Evolutionary conservation across 2,888 invertebrate species (phyloP).

Genomic region (Mesochorus sp.): DNA sequence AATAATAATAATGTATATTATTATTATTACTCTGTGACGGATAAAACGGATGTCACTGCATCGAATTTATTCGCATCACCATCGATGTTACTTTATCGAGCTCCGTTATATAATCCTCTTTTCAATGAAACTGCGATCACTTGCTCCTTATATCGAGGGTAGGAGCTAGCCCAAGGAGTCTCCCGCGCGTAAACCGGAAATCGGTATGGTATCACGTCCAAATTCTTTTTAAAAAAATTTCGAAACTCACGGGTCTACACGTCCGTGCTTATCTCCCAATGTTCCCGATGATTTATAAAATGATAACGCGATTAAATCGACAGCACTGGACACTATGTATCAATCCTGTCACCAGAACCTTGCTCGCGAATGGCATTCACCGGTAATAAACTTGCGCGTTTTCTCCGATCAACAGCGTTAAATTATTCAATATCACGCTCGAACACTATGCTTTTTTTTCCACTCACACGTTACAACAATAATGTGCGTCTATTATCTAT

Average conservation of each 20-base stretch:
- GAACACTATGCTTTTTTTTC: neutral
- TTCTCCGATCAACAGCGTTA: too few relatives aligned
- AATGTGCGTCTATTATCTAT: too few relatives aligned
- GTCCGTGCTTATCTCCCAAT: neutral
- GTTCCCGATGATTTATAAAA: neutral
- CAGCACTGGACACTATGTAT: too few relatives aligned
- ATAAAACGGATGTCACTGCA: slow-evolving; percentile 51
- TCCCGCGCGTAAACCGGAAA: slow-evolving; percentile 11
- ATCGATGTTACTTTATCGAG: slow-evolving; percentile 24
- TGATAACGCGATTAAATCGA: too few relatives aligned
- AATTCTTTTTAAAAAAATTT: neutral
- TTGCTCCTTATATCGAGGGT: slow-evolving; percentile 9
- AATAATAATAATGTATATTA: slow-evolving; percentile 15
- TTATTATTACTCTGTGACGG: slow-evolving; percentile 39
- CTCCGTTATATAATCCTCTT: slow-evolving; percentile 18
- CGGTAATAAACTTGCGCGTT: neutral
- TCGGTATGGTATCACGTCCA: neutral
- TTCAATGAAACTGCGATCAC: slow-evolving; percentile 9
- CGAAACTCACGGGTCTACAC: neutral
- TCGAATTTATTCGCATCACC: slow-evolving; percentile 46
- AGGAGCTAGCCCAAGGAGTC: neutral
- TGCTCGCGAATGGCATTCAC: slow-evolving; percentile 49
- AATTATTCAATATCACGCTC: too few relatives aligned
- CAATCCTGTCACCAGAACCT: slow-evolving; percentile 42
- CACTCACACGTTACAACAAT: too few relatives aligned